phyloP scores from a whole-genome alignment of 2,888 invertebrate genomes.

The Pheosia tremula region DNA sequence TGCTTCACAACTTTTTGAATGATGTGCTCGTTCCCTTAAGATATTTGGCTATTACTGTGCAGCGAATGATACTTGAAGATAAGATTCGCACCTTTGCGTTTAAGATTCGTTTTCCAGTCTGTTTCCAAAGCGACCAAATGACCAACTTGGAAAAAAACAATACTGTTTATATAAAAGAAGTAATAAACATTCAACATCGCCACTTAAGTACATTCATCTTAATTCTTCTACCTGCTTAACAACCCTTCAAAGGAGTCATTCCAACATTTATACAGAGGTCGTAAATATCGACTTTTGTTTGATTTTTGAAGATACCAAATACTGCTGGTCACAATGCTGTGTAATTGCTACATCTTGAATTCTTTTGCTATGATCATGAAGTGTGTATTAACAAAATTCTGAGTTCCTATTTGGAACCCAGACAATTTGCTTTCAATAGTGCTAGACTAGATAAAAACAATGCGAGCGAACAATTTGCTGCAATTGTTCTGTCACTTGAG shows the following conservation, averaged over 20 bases:
- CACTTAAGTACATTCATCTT: conserved; percentile 1
- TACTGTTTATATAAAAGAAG: background rate
- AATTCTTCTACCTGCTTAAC: conserved; percentile 3
- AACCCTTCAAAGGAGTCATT: background rate
- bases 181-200: background rate
- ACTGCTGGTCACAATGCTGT: background rate
- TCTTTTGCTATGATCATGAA: background rate
- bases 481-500: conserved; percentile 39
- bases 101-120: too few relatives aligned
- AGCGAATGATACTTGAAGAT: too few relatives aligned
- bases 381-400: background rate
- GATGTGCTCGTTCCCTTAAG: too few relatives aligned
- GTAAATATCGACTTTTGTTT: background rate
- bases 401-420: background rate
- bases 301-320: background rate
- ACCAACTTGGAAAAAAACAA: background rate
- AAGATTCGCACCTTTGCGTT: too few relatives aligned
- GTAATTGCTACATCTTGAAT: background rate
- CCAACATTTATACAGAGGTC: background rate
- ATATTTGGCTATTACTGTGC: too few relatives aligned
- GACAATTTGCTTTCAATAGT: conserved; percentile 3
- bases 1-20: too few relatives aligned
- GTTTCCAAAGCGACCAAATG: too few relatives aligned
- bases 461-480: conserved; percentile 24
- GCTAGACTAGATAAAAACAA: conserved; percentile 20